Evolutionary conservation across 2,113 vertebrate genomes (phyloP), one percentile per base, ranked within the genome.

Genomic region (Dasyornis broadbenti): DNA sequence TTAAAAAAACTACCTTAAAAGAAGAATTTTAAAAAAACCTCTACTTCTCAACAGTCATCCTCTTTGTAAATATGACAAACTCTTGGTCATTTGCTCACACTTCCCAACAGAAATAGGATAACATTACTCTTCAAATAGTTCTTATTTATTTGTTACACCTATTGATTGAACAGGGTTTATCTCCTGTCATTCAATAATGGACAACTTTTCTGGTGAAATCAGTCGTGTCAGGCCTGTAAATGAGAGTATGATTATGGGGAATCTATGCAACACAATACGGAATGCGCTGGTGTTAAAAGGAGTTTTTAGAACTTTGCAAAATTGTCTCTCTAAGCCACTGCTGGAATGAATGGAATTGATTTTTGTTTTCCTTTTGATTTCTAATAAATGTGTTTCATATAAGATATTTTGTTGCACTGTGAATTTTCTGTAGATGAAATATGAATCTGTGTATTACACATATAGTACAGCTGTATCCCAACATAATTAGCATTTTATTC

Each of bases 81-180:
- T 17, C 45, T 70, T 84, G 77, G 70, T 89, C 94, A 69, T 92
- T 95, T 95, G 73, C 95, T 97, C 83, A 84, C 44, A 64, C 54
- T 93, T 87, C 47, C 68, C 94, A 96, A 96, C 77, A 96, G 93
- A 54, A 97, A 92, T 88, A 95, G 94, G 94, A 95, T 96, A 97
- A 96, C 78, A 64, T 85, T 86, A 96, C 70, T 96, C 82, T 96
- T 97, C 91, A 95, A 91, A 88, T 90, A 96, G 85, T 94, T 96
- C 91, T 95, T 93, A 90, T 59, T 95, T 92, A 90, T 90, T 96
- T 93, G 80, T 86, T 96, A 92, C 88, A 84, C 82, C 63, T 96
- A 96, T 94, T 97, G 96, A 98, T 94, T n/a, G n/a, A n/a, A n/a
- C n/a, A n/a, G 93, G 81, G 80, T 92, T 97, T 98, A 96, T 95